Conservation (phyloP, 2,888 invertebrate species). For the Resseliella maxima region DNA sequence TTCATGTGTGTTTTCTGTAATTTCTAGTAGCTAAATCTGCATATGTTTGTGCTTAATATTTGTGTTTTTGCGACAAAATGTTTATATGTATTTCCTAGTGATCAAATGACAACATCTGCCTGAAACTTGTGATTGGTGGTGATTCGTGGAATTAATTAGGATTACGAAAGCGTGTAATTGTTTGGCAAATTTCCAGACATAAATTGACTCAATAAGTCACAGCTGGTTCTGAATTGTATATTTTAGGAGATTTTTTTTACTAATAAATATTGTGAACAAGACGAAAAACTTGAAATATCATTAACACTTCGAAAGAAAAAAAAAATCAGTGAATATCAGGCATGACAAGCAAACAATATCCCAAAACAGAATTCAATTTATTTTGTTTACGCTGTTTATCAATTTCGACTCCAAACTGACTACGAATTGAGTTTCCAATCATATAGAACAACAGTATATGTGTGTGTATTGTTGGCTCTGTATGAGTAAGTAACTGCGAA, state of each 20-base stretch:
- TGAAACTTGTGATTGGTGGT: not conserved
- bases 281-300: not conserved
- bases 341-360: conserved; percentile 2
- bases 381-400: conserved; percentile 6
- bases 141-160: conserved; percentile 36
- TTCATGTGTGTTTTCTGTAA: not conserved
- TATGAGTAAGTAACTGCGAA: not conserved
- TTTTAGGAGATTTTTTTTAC: not conserved
- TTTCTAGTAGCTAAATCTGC: not conserved
- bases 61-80: not conserved
- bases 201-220: not conserved
- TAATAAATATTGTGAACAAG: not conserved
- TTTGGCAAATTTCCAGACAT: conserved; percentile 19
- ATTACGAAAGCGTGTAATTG: conserved; percentile 7
- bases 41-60: not conserved
- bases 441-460: not conserved
- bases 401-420: conserved; percentile 30
- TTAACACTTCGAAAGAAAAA: not conserved
- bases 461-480: not conserved
- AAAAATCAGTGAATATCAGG: not conserved
- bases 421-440: not conserved
- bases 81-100: not conserved
- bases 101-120: not conserved
- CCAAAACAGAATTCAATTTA: not conserved
- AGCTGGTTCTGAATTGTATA: not conserved